Base-by-base conservation (phyloP, 92 coral and sea anemone species). In the Plumapathes pennacea region DNA sequence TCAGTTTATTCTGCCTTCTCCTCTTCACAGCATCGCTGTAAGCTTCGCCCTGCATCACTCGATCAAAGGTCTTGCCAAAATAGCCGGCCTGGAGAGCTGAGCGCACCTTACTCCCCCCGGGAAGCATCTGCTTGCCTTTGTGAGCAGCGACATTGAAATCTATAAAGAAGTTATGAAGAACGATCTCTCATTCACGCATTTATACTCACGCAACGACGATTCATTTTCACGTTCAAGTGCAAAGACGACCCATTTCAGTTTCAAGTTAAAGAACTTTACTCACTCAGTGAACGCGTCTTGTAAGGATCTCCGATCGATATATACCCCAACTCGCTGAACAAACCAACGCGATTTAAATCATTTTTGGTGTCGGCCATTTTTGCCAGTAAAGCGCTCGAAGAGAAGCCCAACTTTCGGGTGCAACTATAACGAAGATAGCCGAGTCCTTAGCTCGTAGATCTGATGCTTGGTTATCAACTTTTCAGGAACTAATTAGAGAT, bases 221-320 rank as follows among this genome's bases (percentile, higher is more conserved):
- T n/a, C n/a, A n/a, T n/a, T n/a, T n/a, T n/a, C n/a, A n/a, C n/a
- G n/a, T n/a, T n/a, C n/a, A n/a, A n/a, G n/a, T n/a, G n/a, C n/a
- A n/a, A n/a, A n/a, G n/a, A n/a, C n/a, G n/a, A 11, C 13, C n/a
- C n/a, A n/a, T n/a, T n/a, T 11, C 20, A 57, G 10, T 9, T 10
- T 10, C 14, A 38, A 2, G 5, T 24, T 2, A 2, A 21, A 7
- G 18, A 19, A 19, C 33, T 18, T 32, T 31, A 82, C 91, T 46
- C 74, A 92, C 98, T 78, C 49, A 60, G 66, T 19, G 64, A 69
- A 32, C 44, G 75, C 4, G 69, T 47, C 48, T 81, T 92, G 43
- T 76, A 92, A 28, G 96, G 96, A 66, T 92, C 98, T 1, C 98
- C 98, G 12, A 92, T 92, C 21, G 96, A 88, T 27, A 92, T 88